Conservation (phyloP, 2,797 vertebrate genomes). For the Halcyon smyrnensis region DNA sequence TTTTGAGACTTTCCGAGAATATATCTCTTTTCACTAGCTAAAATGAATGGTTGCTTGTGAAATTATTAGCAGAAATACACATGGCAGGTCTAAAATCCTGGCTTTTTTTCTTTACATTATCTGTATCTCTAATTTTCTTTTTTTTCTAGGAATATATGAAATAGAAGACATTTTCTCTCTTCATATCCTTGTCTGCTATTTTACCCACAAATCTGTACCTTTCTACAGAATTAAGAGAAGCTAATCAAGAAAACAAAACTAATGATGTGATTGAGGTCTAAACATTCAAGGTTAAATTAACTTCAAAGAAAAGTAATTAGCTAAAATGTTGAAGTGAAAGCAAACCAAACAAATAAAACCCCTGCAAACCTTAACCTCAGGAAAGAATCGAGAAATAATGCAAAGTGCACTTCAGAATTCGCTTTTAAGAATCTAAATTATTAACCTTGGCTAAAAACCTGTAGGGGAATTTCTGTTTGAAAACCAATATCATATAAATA, state of each 20-base stretch:
- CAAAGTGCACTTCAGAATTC: neutral
- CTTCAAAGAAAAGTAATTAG: slow-evolving; percentile 1
- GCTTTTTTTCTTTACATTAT: neutral
- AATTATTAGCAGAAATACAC: neutral
- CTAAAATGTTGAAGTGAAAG: neutral
- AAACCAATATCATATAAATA: neutral
- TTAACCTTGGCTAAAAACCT: neutral
- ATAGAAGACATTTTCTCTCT: neutral
- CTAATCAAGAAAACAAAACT: neutral
- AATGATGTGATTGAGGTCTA: neutral
- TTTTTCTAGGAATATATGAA: neutral
- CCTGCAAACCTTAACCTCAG: neutral
- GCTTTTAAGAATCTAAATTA: neutral
- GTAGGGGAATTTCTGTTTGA: neutral
- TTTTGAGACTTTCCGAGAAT: neutral
- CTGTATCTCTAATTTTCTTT: neutral
- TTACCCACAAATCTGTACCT: neutral
- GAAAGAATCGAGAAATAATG: neutral
- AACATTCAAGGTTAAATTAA: neutral
- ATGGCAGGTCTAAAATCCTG: neutral
- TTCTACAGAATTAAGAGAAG: neutral
- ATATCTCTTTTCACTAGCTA: neutral
- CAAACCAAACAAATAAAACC: neutral
- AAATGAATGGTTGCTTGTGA: neutral
- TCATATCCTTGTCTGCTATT: neutral